Evolutionary conservation across 2,113 vertebrate species (phyloP).

Genomic region (Siniperca chuatsi): DNA sequence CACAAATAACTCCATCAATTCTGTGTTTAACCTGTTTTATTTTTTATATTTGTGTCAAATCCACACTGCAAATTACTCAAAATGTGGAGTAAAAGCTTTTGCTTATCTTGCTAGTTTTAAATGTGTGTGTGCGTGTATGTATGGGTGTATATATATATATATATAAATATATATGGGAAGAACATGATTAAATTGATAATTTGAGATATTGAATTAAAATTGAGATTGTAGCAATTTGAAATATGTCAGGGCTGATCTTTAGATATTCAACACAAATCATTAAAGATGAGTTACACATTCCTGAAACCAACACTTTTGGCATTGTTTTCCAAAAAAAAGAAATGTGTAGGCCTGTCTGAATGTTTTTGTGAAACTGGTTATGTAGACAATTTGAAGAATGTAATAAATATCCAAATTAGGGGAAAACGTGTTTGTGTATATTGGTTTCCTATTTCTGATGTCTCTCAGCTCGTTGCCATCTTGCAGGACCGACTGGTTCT

Average conservation of each 20-base stretch:
- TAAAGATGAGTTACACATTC: background rate
- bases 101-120: constrained; percentile 20
- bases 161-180: background rate
- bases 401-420: constrained; percentile 36
- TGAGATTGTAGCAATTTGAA: background rate
- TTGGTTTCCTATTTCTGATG: background rate
- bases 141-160: background rate
- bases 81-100: constrained; percentile 11
- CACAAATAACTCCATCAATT: background rate
- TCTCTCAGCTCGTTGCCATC: accelerated
- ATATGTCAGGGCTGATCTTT: background rate
- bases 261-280: background rate
- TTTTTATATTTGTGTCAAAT: constrained; percentile 1
- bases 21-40: constrained; percentile 4
- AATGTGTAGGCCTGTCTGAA: background rate
- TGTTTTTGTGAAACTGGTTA: background rate
- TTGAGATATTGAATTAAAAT: background rate
- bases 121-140: background rate
- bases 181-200: background rate
- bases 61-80: background rate
- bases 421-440: background rate
- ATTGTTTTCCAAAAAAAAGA: background rate
- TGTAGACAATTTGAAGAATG: constrained; percentile 17
- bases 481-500: background rate
- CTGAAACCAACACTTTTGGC: background rate